Conservation (phyloP, 2,797 vertebrate genomes). For the Crypturellus tataupa region DNA sequence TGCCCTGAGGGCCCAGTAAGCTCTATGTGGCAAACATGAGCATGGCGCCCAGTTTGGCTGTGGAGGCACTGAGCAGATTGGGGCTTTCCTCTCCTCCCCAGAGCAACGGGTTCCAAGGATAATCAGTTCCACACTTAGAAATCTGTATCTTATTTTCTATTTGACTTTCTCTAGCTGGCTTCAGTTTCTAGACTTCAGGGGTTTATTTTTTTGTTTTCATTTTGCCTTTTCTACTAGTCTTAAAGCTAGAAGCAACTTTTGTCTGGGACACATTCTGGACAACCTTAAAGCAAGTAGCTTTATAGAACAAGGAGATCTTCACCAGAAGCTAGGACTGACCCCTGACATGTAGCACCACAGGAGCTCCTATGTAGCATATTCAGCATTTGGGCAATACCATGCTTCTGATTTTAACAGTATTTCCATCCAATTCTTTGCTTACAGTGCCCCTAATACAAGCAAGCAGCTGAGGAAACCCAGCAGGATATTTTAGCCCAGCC, state of each 20-base stretch:
- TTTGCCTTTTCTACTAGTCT: slow-evolving; percentile 16
- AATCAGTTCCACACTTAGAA: slow-evolving; percentile 62
- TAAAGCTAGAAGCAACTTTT: background rate
- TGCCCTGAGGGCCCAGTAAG: background rate
- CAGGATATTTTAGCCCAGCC: background rate
- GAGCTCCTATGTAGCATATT: background rate
- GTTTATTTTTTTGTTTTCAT: background rate
- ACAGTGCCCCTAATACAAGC: background rate
- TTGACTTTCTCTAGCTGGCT: slow-evolving; percentile 53
- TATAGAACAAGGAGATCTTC: background rate
- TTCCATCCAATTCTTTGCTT: background rate
- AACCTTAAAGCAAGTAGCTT: background rate
- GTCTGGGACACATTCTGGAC: background rate
- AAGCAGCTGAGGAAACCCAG: background rate
- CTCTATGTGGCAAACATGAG: background rate
- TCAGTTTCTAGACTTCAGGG: slow-evolving; percentile 20
- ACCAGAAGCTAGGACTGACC: background rate
- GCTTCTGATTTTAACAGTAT: background rate
- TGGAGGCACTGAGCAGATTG: background rate
- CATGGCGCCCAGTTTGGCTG: background rate
- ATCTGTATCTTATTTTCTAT: slow-evolving; percentile 46
- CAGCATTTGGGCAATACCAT: background rate
- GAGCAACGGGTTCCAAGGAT: slow-evolving; percentile 26
- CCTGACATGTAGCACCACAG: background rate
- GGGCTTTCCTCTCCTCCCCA: background rate